A percentile compares a stretch with the other conserved stretches of the same genome.
phyloP scores from a whole-genome alignment of 92 coral and sea anemone species.

The Epizoanthus rinbou region DNA sequence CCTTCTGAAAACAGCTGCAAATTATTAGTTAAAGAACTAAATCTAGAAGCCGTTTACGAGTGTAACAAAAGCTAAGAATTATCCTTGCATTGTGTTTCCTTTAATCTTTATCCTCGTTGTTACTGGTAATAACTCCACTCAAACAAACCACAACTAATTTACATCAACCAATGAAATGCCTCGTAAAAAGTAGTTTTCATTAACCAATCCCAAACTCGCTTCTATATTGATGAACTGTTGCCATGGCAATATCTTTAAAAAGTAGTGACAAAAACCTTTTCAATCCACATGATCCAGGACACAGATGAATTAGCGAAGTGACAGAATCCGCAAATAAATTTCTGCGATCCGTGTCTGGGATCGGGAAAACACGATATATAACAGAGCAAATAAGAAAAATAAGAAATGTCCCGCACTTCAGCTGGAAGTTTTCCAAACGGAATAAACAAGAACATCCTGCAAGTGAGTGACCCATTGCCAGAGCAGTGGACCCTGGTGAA shows the following conservation, averaged over 20 bases:
- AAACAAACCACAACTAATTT: slow-evolving; percentile 26
- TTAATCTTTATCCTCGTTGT: slow-evolving; percentile 42
- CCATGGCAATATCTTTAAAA: slow-evolving; percentile 23
- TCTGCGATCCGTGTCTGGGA: too few species aligned
- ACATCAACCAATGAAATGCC: slow-evolving; percentile 45
- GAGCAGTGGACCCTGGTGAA: slow-evolving; percentile 93
- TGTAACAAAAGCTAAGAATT: neutral
- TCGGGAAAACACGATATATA: neutral
- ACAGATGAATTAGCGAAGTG: neutral
- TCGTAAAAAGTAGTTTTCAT: slow-evolving; percentile 8
- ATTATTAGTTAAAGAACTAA: slow-evolving; percentile 15
- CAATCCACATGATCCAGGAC: neutral
- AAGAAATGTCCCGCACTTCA: slow-evolving; percentile 30
- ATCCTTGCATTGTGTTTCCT: neutral
- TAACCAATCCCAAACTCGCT: slow-evolving; percentile 15
- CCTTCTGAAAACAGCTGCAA: neutral
- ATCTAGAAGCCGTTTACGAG: slow-evolving; percentile 3
- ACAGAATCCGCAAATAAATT: neutral
- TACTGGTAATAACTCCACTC: slow-evolving; percentile 36
- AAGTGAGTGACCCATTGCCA: slow-evolving; percentile 60
- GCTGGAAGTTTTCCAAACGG: slow-evolving; percentile 22
- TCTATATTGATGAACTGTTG: slow-evolving; percentile 22
- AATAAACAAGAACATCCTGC: slow-evolving; percentile 44
- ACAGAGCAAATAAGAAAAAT: neutral
- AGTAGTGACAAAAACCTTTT: neutral